phyloP scores from a whole-genome alignment of 2,888 invertebrate species.

The Rotaria socialis region DNA sequence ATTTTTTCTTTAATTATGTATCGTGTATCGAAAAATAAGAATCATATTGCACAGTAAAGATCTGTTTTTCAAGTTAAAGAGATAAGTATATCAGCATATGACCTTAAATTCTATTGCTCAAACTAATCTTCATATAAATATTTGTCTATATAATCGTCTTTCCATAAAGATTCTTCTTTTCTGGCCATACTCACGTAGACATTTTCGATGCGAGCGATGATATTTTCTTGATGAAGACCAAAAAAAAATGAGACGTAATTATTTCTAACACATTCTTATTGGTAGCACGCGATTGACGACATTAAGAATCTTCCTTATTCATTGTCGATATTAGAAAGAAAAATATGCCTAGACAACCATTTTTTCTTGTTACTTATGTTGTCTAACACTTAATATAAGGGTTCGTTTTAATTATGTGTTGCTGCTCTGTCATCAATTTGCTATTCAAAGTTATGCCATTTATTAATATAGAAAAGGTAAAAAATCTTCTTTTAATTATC shows the following conservation, averaged over 20 bases:
- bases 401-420: not conserved
- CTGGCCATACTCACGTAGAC: not conserved
- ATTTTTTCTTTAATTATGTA: not conserved
- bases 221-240: not conserved
- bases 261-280: not conserved
- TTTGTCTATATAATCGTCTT: not conserved
- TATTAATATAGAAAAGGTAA: not conserved
- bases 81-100: not conserved
- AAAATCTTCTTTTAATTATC: not conserved
- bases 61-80: not conserved
- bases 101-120: not conserved
- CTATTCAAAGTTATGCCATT: too few species aligned
- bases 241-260: not conserved
- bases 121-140: not conserved
- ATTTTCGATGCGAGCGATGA: not conserved
- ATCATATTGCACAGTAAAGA: not conserved
- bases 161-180: not conserved
- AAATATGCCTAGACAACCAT: not conserved
- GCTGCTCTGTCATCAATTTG: not conserved
- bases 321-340: not conserved
- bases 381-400: not conserved
- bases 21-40: not conserved
- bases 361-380: not conserved
- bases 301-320: not conserved
- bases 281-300: not conserved